phyloP scores from a whole-genome alignment of 1,140 invertebrate genomes.

The Calephelis nemesis region DNA sequence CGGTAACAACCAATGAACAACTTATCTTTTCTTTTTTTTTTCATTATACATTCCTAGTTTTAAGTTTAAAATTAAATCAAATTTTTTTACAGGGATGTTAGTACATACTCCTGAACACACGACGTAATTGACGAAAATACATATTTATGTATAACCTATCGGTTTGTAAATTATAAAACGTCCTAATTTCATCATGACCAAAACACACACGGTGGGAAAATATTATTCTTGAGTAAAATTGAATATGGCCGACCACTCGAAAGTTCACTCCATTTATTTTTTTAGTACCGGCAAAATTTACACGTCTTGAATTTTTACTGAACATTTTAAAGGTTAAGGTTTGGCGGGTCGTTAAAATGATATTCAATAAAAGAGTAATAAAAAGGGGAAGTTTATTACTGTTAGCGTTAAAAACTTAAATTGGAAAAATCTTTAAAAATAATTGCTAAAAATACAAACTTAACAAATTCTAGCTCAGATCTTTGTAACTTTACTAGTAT shows the following conservation, averaged over 20 bases:
- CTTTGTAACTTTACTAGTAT: too few species aligned
- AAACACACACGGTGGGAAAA: background rate
- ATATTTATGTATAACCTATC: background rate
- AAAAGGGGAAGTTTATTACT: conserved; percentile 21
- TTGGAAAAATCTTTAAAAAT: conserved; percentile 1
- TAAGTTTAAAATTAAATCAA: too few species aligned
- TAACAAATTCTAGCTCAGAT: background rate
- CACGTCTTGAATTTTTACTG: conserved; percentile 25
- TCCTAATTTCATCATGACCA: background rate
- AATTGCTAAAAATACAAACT: background rate
- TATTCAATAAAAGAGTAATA: conserved; percentile 41
- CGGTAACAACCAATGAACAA: too few species aligned
- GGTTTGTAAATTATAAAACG: background rate
- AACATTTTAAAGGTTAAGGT: conserved; percentile 22
- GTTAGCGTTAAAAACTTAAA: conserved; percentile 9
- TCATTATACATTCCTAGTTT: too few species aligned
- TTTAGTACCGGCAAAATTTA: conserved; percentile 26
- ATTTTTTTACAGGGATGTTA: too few species aligned
- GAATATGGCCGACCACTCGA: conserved; percentile 16
- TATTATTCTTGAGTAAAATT: conserved; percentile 22
- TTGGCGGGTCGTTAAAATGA: conserved; percentile 34
- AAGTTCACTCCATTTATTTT: conserved; percentile 26
- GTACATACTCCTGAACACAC: too few species aligned
- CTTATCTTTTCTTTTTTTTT: too few species aligned
- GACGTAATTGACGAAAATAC: too few species aligned